Conservation (phyloP, 2,113 vertebrate species). For the Nothoprocta pentlandii region DNA sequence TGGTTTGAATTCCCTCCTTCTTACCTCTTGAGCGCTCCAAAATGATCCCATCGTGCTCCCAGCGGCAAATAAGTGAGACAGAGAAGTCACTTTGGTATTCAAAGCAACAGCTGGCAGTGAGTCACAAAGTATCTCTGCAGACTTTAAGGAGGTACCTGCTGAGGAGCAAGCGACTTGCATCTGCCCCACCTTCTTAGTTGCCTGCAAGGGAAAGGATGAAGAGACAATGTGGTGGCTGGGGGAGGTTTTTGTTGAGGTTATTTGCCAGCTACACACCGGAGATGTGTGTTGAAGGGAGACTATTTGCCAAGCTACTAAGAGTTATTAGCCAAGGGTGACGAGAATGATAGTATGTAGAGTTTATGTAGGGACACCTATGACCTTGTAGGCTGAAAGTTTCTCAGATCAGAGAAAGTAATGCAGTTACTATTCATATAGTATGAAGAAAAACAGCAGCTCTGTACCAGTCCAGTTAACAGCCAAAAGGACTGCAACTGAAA, state of each 20-base stretch:
- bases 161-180: neutral
- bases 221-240: neutral
- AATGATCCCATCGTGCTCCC: conserved; percentile 45
- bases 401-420: neutral
- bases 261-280: neutral
- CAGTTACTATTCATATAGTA: neutral
- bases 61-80: neutral
- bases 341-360: neutral
- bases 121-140: neutral
- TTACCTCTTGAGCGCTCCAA: conserved; percentile 39
- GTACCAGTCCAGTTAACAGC: neutral
- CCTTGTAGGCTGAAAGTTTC: neutral
- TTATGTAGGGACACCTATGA: neutral
- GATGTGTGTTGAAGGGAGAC: neutral
- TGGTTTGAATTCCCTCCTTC: neutral
- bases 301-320: neutral
- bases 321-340: neutral
- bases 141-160: neutral
- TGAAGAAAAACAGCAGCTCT: neutral
- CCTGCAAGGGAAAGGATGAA: conserved; percentile 31
- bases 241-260: neutral
- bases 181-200: conserved; percentile 28
- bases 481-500: neutral
- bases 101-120: neutral
- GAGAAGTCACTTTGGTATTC: neutral